Evolutionary conservation across 2,888 invertebrate genomes (phyloP).

Genomic region (Vanessa cardui): DNA sequence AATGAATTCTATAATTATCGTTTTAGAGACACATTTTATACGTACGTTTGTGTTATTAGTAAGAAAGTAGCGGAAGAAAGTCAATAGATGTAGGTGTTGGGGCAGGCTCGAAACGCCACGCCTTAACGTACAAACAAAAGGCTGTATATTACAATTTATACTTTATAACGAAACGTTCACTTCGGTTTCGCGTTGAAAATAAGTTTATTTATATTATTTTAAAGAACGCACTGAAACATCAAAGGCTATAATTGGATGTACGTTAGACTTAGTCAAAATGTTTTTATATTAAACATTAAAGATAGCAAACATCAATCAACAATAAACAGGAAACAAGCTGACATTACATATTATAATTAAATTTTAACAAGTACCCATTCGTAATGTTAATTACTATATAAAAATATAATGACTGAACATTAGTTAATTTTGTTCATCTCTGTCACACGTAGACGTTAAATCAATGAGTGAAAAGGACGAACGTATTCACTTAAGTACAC

Average conservation of each 20-base stretch:
- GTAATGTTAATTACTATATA: neutral
- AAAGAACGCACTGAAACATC: neutral
- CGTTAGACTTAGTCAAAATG: too few species aligned
- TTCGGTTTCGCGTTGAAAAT: neutral
- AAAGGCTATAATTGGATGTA: neutral
- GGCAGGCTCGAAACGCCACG: conserved; percentile 69
- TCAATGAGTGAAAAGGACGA: neutral
- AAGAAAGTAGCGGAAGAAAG: conserved; percentile 82
- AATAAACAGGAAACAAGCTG: too few species aligned
- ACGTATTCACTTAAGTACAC: conserved; percentile 2
- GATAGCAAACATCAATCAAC: too few species aligned
- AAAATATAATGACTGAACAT: neutral
- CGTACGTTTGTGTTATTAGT: conserved; percentile 69
- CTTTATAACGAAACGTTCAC: conserved; percentile 28
- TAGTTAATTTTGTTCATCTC: neutral
- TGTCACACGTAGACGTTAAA: neutral
- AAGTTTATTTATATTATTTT: neutral
- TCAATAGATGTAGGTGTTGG: conserved; percentile 79
- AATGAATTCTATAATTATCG: conserved; percentile 48
- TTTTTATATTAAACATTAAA: too few species aligned
- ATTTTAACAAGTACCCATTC: neutral
- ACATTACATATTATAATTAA: too few species aligned
- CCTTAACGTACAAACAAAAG: conserved; percentile 66
- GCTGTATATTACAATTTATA: conserved; percentile 40
- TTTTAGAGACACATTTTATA: conserved; percentile 51